A percentile compares a stretch with the other conserved stretches of the same genome.
Conservation (phyloP, 2,797 vertebrate genomes). For the Dicrostonyx torquatus region DNA sequence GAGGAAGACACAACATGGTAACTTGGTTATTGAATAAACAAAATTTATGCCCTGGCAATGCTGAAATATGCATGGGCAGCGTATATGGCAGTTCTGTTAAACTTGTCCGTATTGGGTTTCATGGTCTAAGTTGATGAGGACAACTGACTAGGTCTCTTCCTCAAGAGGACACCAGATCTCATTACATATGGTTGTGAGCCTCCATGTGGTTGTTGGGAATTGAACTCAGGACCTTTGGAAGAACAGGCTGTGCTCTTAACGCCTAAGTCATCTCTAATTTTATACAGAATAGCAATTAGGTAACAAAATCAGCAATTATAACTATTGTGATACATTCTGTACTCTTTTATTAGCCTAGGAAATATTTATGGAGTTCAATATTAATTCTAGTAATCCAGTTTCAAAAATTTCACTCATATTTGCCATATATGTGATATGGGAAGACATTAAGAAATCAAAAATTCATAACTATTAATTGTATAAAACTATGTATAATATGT, state of each 20-base stretch:
- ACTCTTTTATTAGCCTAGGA: not conserved
- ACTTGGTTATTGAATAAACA: not conserved
- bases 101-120: no score
- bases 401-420: not conserved
- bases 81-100: no score
- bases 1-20: not conserved
- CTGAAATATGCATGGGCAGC: no score
- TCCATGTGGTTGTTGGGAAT: no score
- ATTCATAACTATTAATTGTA: constrained; percentile 2
- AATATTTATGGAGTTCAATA: constrained; percentile 9
- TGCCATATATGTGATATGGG: not conserved
- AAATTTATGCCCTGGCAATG: no score
- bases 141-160: no score
- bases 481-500: not conserved
- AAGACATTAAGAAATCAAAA: not conserved
- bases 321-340: not conserved
- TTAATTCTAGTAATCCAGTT: not conserved
- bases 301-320: not conserved
- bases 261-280: not conserved
- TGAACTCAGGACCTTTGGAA: no score
- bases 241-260: no score
- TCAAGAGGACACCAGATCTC: no score
- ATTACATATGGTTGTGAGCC: no score
- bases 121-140: no score
- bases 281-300: not conserved